Evolutionary conservation across 2,888 invertebrate genomes (phyloP).

Genomic region (Cheilosia variabilis): DNA sequence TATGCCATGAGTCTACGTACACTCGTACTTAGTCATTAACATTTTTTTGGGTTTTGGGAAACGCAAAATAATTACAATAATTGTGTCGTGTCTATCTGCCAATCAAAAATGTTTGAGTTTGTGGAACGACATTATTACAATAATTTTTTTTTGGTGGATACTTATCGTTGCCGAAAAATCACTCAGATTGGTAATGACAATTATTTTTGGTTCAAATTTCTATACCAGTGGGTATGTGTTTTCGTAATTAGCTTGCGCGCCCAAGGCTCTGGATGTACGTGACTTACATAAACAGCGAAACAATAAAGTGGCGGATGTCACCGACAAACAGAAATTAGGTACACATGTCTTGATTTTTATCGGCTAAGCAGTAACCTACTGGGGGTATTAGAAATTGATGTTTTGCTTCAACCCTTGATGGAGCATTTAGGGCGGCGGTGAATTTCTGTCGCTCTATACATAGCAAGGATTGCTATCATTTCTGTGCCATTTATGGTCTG

Average conservation of each 20-base stretch:
- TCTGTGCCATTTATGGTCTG: too few relatives aligned
- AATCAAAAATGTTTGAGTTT: conserved; percentile 65
- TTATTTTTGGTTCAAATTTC: background rate
- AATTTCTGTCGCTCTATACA: too few relatives aligned
- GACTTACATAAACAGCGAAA: conserved; percentile 1
- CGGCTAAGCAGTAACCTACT: background rate
- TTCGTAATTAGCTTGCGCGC: background rate
- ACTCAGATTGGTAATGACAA: conserved; percentile 17
- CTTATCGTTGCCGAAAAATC: conserved; percentile 44
- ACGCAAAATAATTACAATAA: conserved; percentile 66
- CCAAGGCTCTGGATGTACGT: background rate
- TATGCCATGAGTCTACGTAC: background rate
- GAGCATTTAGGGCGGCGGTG: too few relatives aligned
- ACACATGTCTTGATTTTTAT: conserved; percentile 14
- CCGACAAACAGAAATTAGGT: background rate
- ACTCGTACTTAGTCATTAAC: conserved; percentile 14
- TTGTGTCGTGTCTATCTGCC: conserved; percentile 62
- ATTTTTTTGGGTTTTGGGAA: conserved; percentile 40
- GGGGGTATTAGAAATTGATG: background rate
- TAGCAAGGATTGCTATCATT: too few relatives aligned
- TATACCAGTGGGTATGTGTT: background rate
- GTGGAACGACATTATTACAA: conserved; percentile 59
- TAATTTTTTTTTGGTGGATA: background rate
- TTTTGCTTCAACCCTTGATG: too few relatives aligned
- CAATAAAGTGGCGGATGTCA: background rate